These are phyloP conservation scores for Phrynocephalus guinanensis DNA, from an alignment of 2,797 vertebrate genomes.

Conservation along the genomic window DNA sequence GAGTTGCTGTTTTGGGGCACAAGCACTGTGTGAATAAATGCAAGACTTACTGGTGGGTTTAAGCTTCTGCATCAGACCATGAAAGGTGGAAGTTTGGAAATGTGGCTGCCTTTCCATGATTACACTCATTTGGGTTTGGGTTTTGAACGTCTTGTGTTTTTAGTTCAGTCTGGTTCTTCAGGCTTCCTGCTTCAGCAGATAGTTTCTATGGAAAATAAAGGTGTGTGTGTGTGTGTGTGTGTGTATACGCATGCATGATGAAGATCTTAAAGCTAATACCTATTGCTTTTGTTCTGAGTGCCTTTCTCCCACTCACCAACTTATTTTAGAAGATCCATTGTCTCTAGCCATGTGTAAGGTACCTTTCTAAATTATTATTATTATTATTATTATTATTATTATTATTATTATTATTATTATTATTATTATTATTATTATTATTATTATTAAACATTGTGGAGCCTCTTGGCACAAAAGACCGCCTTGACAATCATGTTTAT, in stretches of 20 bases:
- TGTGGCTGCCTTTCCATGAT: background rate
- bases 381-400: too few relatives aligned
- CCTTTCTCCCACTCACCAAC: background rate
- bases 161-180: background rate
- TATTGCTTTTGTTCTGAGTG: background rate
- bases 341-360: too few relatives aligned
- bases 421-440: too few relatives aligned
- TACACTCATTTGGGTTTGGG: background rate
- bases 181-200: background rate
- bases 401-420: too few relatives aligned
- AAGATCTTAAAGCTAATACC: background rate
- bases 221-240: too few relatives aligned
- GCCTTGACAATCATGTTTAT: too few relatives aligned
- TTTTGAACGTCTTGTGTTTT: background rate
- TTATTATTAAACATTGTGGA: too few relatives aligned
- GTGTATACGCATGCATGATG: too few relatives aligned
- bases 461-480: too few relatives aligned
- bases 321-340: background rate
- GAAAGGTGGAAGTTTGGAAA: background rate
- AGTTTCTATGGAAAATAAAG: background rate
- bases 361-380: background rate
- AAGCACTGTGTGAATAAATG: background rate
- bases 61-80: background rate
- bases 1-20: background rate
- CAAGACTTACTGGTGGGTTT: background rate